A percentile compares a stretch with the other conserved stretches of the same genome.
Conservation (phyloP, 1,140 invertebrate genomes). For the Atopsyche davidsoni region DNA sequence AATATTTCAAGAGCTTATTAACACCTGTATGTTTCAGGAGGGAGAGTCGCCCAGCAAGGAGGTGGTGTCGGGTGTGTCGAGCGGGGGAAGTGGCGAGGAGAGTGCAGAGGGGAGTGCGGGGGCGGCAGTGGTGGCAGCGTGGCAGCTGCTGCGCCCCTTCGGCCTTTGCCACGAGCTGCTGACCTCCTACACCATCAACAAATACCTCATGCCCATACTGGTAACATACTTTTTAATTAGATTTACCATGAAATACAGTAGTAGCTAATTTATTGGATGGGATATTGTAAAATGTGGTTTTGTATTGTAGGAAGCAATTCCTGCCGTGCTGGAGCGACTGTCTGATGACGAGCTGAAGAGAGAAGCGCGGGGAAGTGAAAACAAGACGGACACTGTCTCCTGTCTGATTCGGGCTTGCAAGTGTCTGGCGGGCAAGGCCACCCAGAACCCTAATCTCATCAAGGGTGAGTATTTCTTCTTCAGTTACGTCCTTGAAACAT, state of each 20-base stretch:
- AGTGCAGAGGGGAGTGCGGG: conserved; percentile 35
- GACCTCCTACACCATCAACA: conserved; percentile 82
- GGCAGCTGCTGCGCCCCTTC: conserved; percentile 78
- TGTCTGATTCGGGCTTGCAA: conserved; percentile 86
- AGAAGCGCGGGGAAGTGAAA: conserved; percentile 88
- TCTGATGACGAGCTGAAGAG: conserved; percentile 97
- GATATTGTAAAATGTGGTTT: conserved; percentile 9
- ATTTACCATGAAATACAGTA: background rate
- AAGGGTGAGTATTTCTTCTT: conserved; percentile 42
- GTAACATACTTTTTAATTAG: too few relatives aligned
- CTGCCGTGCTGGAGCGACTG: conserved; percentile 84
- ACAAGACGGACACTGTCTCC: conserved; percentile 88
- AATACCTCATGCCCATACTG: conserved; percentile 90
- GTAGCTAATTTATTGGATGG: background rate
- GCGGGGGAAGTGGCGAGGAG: background rate
- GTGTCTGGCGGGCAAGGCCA: conserved; percentile 65
- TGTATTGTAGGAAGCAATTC: conserved; percentile 74
- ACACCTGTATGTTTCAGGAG: background rate
- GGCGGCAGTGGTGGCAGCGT: conserved; percentile 40
- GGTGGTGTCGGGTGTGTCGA: too few relatives aligned
- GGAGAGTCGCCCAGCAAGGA: background rate
- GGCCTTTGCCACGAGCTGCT: conserved; percentile 88
- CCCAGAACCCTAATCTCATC: conserved; percentile 41
- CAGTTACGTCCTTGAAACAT: too few relatives aligned
- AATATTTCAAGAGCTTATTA: too few relatives aligned